Evolutionary conservation across 2,113 vertebrate genomes (phyloP).

Genomic region (Poeciliopsis prolifica): DNA sequence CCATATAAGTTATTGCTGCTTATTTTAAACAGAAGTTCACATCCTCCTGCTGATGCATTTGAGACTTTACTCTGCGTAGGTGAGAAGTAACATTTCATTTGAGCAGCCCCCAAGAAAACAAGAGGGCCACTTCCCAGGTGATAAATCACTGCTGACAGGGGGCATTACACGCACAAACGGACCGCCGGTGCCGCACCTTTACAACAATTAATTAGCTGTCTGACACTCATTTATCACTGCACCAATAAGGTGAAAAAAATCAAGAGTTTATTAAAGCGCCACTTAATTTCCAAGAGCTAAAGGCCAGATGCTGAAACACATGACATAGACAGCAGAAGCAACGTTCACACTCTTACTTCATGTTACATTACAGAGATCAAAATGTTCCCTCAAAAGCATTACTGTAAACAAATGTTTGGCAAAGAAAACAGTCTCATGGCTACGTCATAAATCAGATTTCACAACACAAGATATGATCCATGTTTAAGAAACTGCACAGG

Average conservation of each 20-base stretch:
- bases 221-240: conserved; percentile 80
- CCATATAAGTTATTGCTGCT: not conserved
- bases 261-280: conserved; percentile 83
- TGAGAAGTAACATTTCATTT: conserved; percentile 22
- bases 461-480: conserved; percentile 43
- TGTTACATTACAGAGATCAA: conserved; percentile 34
- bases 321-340: conserved; percentile 63
- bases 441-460: conserved; percentile 31
- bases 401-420: conserved; percentile 53
- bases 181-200: conserved; percentile 58
- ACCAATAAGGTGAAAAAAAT: conserved; percentile 83
- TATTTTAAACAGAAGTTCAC: not conserved
- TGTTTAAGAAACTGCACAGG: conserved; percentile 37
- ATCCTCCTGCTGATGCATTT: conserved; percentile 1
- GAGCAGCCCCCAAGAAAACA: conserved; percentile 2
- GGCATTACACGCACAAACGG: conserved; percentile 73
- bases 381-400: conserved; percentile 38
- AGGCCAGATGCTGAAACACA: conserved; percentile 55
- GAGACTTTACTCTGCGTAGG: conserved; percentile 12
- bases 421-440: conserved; percentile 27
- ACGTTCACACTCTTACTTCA: conserved; percentile 58
- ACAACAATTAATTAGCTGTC: conserved; percentile 77
- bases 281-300: conserved; percentile 65
- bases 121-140: conserved; percentile 66
- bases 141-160: conserved; percentile 75